These are phyloP conservation scores for Eupsilia transversa DNA, from an alignment of 2,888 invertebrate species.

Conservation along the genomic window DNA sequence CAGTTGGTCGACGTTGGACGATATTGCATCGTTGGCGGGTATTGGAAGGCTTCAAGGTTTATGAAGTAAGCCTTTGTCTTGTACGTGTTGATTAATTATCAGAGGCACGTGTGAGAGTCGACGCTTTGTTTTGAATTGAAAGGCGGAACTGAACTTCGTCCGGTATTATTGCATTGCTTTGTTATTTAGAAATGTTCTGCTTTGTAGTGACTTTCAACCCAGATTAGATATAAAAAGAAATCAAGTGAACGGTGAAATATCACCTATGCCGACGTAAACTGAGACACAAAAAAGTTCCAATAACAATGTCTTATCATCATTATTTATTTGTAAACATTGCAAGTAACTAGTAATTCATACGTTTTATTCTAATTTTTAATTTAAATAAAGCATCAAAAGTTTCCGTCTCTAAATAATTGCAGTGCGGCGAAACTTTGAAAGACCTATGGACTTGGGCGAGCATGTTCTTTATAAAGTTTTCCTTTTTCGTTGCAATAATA, in stretches of 20 bases:
- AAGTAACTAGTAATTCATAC: slow-evolving; percentile 12
- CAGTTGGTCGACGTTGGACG: slow-evolving; percentile 68
- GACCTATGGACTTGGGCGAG: slow-evolving; percentile 54
- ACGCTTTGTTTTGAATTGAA: slow-evolving; percentile 53
- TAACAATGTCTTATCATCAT: background rate
- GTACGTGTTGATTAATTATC: slow-evolving; percentile 61
- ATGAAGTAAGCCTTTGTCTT: slow-evolving; percentile 64
- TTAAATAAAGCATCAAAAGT: slow-evolving; percentile 52
- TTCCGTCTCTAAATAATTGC: slow-evolving; percentile 63
- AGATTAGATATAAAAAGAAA: background rate
- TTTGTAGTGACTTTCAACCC: background rate
- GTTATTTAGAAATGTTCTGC: background rate
- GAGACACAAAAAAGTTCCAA: background rate
- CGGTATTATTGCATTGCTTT: slow-evolving; percentile 27
- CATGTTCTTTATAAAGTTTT: slow-evolving; percentile 60
- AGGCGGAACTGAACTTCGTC: slow-evolving; percentile 31
- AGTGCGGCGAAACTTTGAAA: slow-evolving; percentile 57
- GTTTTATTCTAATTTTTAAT: slow-evolving; percentile 29
- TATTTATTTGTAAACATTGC: slow-evolving; percentile 17
- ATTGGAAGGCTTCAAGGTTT: slow-evolving; percentile 63
- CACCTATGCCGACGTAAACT: background rate
- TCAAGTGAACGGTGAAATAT: background rate
- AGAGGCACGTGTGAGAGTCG: slow-evolving; percentile 42
- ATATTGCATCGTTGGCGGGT: slow-evolving; percentile 61
- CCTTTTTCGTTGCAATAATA: slow-evolving; percentile 55